phyloP scores from a whole-genome alignment of 2,888 invertebrate genomes.

The Caenorhabditis angaria region DNA sequence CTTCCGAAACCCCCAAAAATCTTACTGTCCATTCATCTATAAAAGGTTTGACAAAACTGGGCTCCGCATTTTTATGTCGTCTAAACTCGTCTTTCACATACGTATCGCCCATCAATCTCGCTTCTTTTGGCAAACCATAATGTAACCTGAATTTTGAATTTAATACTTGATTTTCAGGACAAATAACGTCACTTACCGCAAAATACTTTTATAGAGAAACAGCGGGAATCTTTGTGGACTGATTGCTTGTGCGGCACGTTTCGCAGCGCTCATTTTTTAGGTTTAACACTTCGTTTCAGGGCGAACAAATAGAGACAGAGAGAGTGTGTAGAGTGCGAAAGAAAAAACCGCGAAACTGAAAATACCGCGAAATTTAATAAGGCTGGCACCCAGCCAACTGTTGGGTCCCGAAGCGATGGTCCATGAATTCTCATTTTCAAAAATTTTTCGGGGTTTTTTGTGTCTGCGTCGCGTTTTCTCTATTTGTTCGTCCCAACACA shows the following conservation, averaged over 20 bases:
- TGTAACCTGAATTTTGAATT: constrained; percentile 50
- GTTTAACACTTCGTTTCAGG: no score
- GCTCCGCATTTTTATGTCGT: constrained; percentile 51
- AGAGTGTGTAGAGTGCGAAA: no score
- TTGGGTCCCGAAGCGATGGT: no score
- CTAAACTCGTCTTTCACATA: constrained; percentile 67
- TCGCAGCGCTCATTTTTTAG: constrained; percentile 18
- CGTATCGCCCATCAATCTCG: constrained; percentile 63
- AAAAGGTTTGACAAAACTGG: constrained; percentile 59
- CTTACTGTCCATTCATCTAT: constrained; percentile 62
- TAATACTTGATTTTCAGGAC: background rate
- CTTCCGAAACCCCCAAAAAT: background rate
- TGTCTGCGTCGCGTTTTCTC: no score
- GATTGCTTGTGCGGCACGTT: constrained; percentile 24
- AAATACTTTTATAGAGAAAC: constrained; percentile 41
- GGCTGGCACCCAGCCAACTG: no score
- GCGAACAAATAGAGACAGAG: no score
- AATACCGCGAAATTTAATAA: no score
- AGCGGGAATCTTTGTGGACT: constrained; percentile 36
- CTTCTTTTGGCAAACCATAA: constrained; percentile 63
- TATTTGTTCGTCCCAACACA: no score
- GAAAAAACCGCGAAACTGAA: no score
- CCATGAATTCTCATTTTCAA: no score
- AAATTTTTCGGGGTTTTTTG: no score
- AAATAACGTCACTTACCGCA: constrained; percentile 20